A percentile compares a stretch with the other conserved stretches of the same genome.
Conservation (phyloP, 2,888 invertebrate species). For the Creontiades dilutus region DNA sequence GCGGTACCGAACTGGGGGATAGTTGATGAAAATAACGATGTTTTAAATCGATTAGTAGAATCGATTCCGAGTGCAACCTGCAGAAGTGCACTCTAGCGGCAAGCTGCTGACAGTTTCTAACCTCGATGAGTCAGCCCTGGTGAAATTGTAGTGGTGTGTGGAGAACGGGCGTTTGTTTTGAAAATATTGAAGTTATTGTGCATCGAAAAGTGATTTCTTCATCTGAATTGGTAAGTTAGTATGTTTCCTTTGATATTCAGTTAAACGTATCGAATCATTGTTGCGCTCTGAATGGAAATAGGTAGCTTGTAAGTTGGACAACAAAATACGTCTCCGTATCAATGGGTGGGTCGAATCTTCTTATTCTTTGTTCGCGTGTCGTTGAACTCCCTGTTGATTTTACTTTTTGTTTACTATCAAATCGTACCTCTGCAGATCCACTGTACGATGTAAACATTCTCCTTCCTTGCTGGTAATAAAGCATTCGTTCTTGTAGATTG, state of each 20-base stretch:
- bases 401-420: background rate
- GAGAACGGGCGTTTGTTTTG: background rate
- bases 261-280: background rate
- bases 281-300: background rate
- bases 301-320: background rate
- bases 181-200: background rate
- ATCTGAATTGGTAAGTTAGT: background rate
- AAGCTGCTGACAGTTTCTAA: background rate
- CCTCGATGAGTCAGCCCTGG: slow-evolving; percentile 2
- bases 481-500: background rate
- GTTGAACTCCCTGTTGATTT: background rate
- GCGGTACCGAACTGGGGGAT: no score
- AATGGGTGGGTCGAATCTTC: slow-evolving; percentile 21
- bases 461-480: background rate
- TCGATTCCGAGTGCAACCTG: background rate
- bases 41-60: background rate
- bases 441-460: no score
- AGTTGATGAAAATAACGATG: no score
- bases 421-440: no score
- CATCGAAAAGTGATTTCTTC: background rate
- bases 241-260: background rate
- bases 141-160: background rate
- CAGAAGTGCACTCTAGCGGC: slow-evolving; percentile 39
- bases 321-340: background rate
- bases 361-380: background rate